Base-by-base conservation (phyloP, 1,140 invertebrate genomes). In the Philaenus spumarius region DNA sequence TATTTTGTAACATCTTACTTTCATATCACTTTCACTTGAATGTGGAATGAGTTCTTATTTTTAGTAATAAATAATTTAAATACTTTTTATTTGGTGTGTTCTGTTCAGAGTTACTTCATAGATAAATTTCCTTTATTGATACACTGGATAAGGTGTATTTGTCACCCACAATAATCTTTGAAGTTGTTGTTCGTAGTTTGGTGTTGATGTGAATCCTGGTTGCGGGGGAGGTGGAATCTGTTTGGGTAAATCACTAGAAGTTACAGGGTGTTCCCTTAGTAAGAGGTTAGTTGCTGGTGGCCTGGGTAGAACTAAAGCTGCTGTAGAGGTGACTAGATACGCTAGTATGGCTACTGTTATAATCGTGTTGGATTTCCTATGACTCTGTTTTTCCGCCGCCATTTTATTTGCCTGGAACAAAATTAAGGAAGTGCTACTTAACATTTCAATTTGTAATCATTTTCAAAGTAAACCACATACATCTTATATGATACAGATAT, bases 31-130 rank as follows among this genome's bases (percentile, higher is more conserved):
- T n/a, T n/a, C n/a, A n/a, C n/a, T n/a, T n/a, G n/a, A n/a, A n/a
- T n/a, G n/a, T n/a, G n/a, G n/a, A n/a, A n/a, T n/a, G n/a, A n/a
- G n/a, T n/a, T n/a, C n/a, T n/a, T n/a, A n/a, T 30, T 9, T 30
- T 9, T 30, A 4, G 26, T 9, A 30, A 30, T 30, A 30, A 30
- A 30, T 30, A 30, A 30, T 3, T 30, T 4, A 30, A 4, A 30
- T 30, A 4, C 9, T 4, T n/a, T 3, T 30, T 30, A 4, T 30
- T 51, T 89, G 89, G 68, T 87, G 89, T 62, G 85, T 88, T 62
- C 71, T 87, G 86, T 88, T 71, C 82, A 84, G 71, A 80, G 79
- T 73, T 70, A 37, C n/a, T 47, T 26, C 34, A 55, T 42, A 24
- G 12, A 23, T 23, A n/a, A n/a, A 45, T 15, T 52, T 59, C 20